Conservation (phyloP, 2,888 invertebrate genomes). For the Monochamus alternatus region DNA sequence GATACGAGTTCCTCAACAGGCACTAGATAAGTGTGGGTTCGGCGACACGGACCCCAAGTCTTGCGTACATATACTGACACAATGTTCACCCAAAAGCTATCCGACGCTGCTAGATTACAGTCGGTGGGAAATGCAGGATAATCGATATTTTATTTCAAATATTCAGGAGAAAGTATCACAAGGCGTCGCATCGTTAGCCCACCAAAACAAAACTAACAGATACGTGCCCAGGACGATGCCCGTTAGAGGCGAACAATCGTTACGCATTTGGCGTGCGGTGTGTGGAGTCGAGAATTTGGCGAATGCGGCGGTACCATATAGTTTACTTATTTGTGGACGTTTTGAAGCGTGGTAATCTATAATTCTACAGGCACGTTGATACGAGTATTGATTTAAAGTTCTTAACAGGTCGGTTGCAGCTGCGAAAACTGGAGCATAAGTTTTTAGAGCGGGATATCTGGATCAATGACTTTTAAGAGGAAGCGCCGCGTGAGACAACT, state of each 20-base stretch:
- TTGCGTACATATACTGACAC: constrained; percentile 24
- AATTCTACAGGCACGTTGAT: not conserved
- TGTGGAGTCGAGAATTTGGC: not conserved
- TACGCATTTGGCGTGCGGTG: not conserved
- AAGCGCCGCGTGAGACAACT: too few relatives aligned
- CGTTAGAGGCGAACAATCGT: not conserved
- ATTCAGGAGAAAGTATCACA: constrained; percentile 7
- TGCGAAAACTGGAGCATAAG: not conserved
- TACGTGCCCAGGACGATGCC: not conserved
- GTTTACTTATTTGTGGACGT: not conserved
- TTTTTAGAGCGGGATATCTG: not conserved
- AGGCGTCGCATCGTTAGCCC: not conserved
- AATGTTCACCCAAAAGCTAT: constrained; percentile 23
- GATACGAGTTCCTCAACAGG: constrained; percentile 20
- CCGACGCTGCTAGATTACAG: constrained; percentile 16
- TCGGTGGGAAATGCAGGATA: constrained; percentile 26
- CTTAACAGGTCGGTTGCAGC: constrained; percentile 7
- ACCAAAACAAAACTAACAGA: not conserved
- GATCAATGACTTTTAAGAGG: not conserved
- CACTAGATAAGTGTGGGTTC: constrained; percentile 27
- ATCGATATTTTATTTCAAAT: constrained; percentile 27
- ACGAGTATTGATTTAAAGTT: constrained; percentile 13
- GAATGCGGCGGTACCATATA: not conserved
- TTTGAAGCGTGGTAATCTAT: constrained; percentile 5
- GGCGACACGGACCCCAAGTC: constrained; percentile 23